phyloP scores from a whole-genome alignment of 2,888 invertebrate species.

The Dryadula phaetusa region DNA sequence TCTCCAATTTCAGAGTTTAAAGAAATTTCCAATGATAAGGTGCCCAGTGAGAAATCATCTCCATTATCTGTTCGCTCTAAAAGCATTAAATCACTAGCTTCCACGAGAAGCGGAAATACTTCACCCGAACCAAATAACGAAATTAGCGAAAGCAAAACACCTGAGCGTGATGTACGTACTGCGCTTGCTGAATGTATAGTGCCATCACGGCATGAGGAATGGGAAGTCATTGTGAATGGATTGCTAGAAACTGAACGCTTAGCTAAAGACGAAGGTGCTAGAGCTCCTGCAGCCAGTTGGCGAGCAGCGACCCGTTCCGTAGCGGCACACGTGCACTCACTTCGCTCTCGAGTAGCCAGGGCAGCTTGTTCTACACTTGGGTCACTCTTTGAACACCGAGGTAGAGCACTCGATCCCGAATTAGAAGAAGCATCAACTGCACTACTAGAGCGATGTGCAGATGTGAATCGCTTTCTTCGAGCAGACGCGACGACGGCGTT shows the following conservation, averaged over 20 bases:
- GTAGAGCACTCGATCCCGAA: constrained; percentile 87
- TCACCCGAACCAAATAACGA: constrained; percentile 60
- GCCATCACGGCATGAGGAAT: constrained; percentile 88
- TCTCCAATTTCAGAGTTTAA: constrained; percentile 42
- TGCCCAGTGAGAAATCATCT: constrained; percentile 54
- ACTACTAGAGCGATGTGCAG: constrained; percentile 94
- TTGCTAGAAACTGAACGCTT: constrained; percentile 88
- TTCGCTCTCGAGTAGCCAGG: constrained; percentile 96
- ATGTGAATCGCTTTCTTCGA: constrained; percentile 96
- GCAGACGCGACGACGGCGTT: constrained; percentile 94
- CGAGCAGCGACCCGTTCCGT: constrained; percentile 88
- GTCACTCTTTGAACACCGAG: constrained; percentile 89
- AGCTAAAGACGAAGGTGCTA: constrained; percentile 86
- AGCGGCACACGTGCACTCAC: constrained; percentile 92
- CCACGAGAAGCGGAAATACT: constrained; percentile 56
- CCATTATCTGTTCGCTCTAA: constrained; percentile 52
- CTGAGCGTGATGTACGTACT: constrained; percentile 68
- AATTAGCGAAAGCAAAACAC: constrained; percentile 46
- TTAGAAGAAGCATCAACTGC: constrained; percentile 93
- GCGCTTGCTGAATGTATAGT: constrained; percentile 72
- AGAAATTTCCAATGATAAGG: constrained; percentile 35
- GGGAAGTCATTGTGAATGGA: constrained; percentile 92
- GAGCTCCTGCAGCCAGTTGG: constrained; percentile 88
- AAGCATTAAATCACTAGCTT: constrained; percentile 53
- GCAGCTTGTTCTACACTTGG: constrained; percentile 93